phyloP scores from a whole-genome alignment of 2,888 invertebrate species.

The Coenonympha glycerion region DNA sequence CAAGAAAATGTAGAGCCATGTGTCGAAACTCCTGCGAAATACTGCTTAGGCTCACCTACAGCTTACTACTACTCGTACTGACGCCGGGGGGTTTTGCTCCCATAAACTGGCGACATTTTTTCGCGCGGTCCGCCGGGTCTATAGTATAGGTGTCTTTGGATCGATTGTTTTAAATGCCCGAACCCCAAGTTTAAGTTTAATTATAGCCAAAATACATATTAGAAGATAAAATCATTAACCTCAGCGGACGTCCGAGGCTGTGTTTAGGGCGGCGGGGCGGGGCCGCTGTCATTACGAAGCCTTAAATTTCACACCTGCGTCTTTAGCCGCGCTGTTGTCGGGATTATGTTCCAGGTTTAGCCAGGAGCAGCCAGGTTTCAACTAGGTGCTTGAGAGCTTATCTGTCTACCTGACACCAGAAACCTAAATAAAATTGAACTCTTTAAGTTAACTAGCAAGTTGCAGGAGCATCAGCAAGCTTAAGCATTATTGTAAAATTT shows the following conservation, averaged over 20 bases:
- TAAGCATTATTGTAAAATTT: no score
- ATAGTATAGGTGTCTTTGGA: no score
- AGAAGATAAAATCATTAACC: conserved; percentile 5
- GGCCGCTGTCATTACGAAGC: conserved; percentile 51
- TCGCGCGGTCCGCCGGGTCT: no score
- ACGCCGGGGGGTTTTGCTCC: no score
- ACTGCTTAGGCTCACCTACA: no score
- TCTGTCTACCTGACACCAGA: not conserved
- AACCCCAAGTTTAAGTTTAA: not conserved
- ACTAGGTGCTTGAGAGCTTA: not conserved
- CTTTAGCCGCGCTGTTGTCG: conserved; percentile 31
- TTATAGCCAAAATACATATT: not conserved
- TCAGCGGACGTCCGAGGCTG: not conserved
- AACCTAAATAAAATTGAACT: not conserved
- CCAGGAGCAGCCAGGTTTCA: not conserved
- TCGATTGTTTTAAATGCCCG: not conserved
- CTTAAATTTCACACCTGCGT: conserved; percentile 60
- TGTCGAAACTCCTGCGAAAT: no score
- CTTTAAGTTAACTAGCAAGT: no score
- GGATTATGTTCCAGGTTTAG: not conserved
- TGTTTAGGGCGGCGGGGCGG: conserved; percentile 39
- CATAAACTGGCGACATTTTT: no score
- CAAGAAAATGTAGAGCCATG: no score
- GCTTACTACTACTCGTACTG: no score
- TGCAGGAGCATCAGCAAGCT: no score